Percentiles rank a stretch among this genome's conserved stretches.
These are phyloP conservation scores for Panurus biarmicus DNA, from an alignment of 2,113 vertebrate genomes.

Conservation along the genomic window DNA sequence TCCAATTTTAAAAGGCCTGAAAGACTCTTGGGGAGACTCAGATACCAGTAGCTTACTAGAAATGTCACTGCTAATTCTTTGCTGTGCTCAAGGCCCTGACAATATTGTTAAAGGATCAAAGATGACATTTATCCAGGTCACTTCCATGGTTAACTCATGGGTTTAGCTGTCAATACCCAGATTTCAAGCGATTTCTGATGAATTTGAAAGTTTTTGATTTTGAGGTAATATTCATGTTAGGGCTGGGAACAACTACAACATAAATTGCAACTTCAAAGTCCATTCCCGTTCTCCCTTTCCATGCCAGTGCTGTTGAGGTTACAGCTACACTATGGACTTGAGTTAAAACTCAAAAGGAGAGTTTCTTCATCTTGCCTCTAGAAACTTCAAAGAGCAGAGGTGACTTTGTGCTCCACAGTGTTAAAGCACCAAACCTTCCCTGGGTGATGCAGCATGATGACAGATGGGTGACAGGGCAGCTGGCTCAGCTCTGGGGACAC, in stretches of 20 bases:
- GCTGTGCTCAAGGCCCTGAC: background rate
- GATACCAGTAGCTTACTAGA: conserved; percentile 2
- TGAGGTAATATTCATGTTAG: background rate
- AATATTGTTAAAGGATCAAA: background rate
- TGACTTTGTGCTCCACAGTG: background rate
- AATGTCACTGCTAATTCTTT: conserved; percentile 8
- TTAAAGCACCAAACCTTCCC: background rate
- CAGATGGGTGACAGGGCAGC: background rate
- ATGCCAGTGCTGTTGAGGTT: background rate
- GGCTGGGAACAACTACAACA: background rate
- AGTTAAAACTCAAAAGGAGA: background rate
- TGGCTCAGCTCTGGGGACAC: background rate
- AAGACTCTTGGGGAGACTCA: background rate
- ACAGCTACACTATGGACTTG: background rate
- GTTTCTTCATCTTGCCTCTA: background rate
- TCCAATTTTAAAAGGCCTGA: background rate
- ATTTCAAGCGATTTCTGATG: background rate
- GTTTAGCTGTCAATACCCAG: background rate
- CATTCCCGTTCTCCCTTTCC: background rate
- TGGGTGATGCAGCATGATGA: rapidly evolving
- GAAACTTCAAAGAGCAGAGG: background rate
- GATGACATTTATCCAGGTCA: background rate
- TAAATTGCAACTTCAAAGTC: background rate
- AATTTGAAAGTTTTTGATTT: background rate
- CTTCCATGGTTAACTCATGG: background rate